Base-by-base conservation (phyloP, 2,797 vertebrate species). In the Acrossocheilus wenchowensis region DNA sequence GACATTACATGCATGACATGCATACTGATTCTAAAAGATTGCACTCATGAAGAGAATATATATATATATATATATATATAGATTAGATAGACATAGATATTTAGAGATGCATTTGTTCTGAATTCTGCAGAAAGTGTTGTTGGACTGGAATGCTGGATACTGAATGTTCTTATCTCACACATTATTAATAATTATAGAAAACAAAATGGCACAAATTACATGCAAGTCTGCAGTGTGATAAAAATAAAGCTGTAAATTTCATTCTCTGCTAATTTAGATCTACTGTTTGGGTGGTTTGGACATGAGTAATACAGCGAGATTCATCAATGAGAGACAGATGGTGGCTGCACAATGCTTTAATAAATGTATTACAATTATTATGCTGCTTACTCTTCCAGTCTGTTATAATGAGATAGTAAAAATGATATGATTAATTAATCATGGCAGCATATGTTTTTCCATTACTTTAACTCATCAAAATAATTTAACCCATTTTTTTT, bases 311-410 rank as follows among this genome's bases (percentile, higher is more conserved):
- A 12, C 45, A 34, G 34, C 4, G 50, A 62, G 72, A 36, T 19
- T 66, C 19, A 50, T 75, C 71, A 75, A 75, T 62, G 57, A 50
- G 54, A 52, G 45, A 66, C 82, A 77, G 82, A 84, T 77, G 82
- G 82, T 52, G 72, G 11, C 6, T 30, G 26, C 26, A 23, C 45
- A 23, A 75, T 36, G 72, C 43, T 52, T 52, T 66, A 50, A 75
- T 74, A 36, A 75, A 83, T 26, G 45, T 50, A 23, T 62, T 75
- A 36, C 36, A 83, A 6, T 7, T 2, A 48, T 23, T 17, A 71
- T 71, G 15, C 48, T 17, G 82, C 41, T 15, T 62, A 74, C 19
- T 77, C 30, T 36, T 75, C 12, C 57, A 77, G 57, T 75, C 11
- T 12, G 62, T 69, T 41, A 34, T 64, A 36, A 83, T 48, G 26